Base-by-base conservation (phyloP, 2,113 vertebrate species). In the Microcebus ravelobensis region DNA sequence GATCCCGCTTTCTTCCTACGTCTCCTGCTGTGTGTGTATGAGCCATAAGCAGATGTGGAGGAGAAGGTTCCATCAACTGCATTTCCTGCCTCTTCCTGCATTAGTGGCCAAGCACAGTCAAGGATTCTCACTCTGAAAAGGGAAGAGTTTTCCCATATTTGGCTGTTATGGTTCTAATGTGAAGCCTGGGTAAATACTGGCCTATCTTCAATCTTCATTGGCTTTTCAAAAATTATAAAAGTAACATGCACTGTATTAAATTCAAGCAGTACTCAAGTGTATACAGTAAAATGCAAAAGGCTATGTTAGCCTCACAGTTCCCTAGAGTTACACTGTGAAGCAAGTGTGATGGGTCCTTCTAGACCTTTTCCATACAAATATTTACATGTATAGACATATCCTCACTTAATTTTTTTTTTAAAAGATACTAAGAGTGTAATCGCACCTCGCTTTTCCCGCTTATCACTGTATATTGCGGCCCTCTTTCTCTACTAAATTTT, bases 201-300 rank as follows among this genome's bases (percentile, higher is more conserved):
- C 31, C 77, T 83, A 55, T 88, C 27, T 94, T 95, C 61, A n/a
- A 52, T 96, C 45, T 36, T 95, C 21, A 45, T 2, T 52, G 50
- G 21, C 71, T 92, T 89, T 71, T 77, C 9, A 71, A 89, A 91
- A 86, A 84, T 55, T 96, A 17, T 70, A n/a, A 82, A 88, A 86
- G 31, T 91, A 63, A 50, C 45, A 76, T 31, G 25, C 15, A 84
- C 20, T 73, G 80, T 80, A 84, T 87, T 91, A 94, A 87, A 77
- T 73, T 83, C 27, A 87, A 89, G 50, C 13, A 70, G 42, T 59
- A 73, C 6, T 34, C 13, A 87, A 34, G 13, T 34, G 14, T 68
- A 29, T 92, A 65, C 31, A 80, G 70, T 71, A 74, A 94, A 90
- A 87, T 87, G 39, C n/a, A 83, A 71, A 94, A 83, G 57, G 17